Evolutionary conservation across 2,113 vertebrate genomes (phyloP).

Genomic region (Datnioides undecimradiatus): DNA sequence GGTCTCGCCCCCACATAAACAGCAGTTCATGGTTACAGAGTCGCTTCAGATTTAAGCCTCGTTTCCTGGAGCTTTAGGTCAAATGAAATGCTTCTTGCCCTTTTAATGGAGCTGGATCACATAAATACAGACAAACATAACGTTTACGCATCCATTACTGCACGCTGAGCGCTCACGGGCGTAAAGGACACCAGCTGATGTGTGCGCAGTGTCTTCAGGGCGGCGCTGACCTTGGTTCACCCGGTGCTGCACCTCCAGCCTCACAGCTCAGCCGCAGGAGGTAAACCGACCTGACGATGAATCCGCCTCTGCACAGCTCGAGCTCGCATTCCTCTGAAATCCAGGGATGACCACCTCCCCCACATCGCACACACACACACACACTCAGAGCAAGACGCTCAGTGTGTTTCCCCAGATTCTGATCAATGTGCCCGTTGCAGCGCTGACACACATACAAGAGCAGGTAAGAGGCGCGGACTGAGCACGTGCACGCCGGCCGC

Average conservation of each 20-base stretch:
- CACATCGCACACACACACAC: conserved; percentile 12
- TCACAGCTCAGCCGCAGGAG: not conserved
- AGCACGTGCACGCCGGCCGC: too few relatives aligned
- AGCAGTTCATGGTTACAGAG: too few relatives aligned
- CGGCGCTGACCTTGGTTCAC: conserved; percentile 17
- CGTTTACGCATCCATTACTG: too few relatives aligned
- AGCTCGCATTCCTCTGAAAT: conserved; percentile 24
- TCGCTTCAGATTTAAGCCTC: too few relatives aligned
- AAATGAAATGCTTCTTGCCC: too few relatives aligned
- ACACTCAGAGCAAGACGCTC: not conserved
- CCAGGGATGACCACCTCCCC: not conserved
- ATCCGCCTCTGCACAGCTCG: not conserved
- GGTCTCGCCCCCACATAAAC: too few relatives aligned
- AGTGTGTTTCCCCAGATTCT: not conserved
- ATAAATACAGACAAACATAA: too few relatives aligned
- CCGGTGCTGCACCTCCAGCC: not conserved
- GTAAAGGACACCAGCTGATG: too few relatives aligned
- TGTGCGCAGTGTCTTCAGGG: not conserved
- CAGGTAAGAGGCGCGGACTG: too few relatives aligned
- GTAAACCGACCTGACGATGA: conserved; percentile 10
- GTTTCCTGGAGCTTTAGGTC: too few relatives aligned
- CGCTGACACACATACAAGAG: conserved; percentile 9
- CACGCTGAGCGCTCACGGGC: too few relatives aligned
- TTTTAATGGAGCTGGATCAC: too few relatives aligned
- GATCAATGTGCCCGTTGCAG: conserved; percentile 26